Evolutionary conservation across 2,888 invertebrate species (phyloP), one percentile per base, ranked within the genome.

Genomic region (Anthophora plumipes): DNA sequence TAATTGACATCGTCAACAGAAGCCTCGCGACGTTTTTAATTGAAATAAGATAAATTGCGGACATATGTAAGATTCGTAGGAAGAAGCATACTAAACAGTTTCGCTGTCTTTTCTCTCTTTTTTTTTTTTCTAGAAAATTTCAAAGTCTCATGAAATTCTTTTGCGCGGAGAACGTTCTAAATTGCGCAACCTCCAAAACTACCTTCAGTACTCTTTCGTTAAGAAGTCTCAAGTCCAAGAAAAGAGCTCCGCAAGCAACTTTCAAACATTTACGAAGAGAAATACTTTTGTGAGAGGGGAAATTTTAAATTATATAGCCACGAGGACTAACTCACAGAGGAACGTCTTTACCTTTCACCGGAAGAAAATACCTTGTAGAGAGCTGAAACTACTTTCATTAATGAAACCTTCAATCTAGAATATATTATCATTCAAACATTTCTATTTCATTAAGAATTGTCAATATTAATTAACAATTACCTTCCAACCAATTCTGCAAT

Each of bases 91-190:
- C 57, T 54, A 25, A 39, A 43, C n/a, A 31, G 14, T 57, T n/a
- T 37, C 5, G 14, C 5, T 22, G 48, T 43, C 66, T n/a, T n/a
- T n/a, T n/a, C n/a, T n/a, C n/a, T n/a, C n/a, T n/a, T n/a, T n/a
- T n/a, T n/a, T n/a, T n/a, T n/a, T n/a, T n/a, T n/a, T 59, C 43
- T 54, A 50, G 54, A n/a, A 64, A 63, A 50, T 64, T 76, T 50
- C 55, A 52, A 73, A 60, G 52, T 52, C 55, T 43, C 63, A 25
- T 43, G 73, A 77, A 77, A 77, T 73, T 64, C 64, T 60, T 74
- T 48, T 31, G 20, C 25, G 60, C 25, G 31, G 12, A 20, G 54
- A 67, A 67, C 64, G 59, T 54, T 67, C 66, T 60, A 67, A 61
- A 54, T 66, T 67, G 66, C 39, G 57, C 20, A 55, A 52, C 54